Percentiles rank a stretch among this genome's conserved stretches.
These are phyloP conservation scores for Brachionus koreanus DNA, from an alignment of 1,140 invertebrate genomes.

Conservation along the genomic window DNA sequence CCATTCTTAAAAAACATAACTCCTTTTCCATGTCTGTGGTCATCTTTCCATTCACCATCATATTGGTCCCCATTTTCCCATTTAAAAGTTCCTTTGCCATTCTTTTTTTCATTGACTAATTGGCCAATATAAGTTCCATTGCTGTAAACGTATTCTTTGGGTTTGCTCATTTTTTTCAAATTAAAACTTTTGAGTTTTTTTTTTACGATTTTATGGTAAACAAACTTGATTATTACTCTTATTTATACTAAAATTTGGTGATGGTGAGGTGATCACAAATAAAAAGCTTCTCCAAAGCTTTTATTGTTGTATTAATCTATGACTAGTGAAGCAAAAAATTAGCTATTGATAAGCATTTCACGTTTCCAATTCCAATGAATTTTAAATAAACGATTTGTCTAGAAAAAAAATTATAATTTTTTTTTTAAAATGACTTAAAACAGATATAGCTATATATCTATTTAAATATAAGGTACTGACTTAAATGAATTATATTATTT, in stretches of 20 bases:
- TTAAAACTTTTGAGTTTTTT: neutral
- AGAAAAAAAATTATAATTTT: neutral
- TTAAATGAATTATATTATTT: too few relatives aligned
- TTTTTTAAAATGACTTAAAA: neutral
- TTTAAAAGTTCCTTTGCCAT: constrained; percentile 13
- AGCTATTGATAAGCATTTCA: neutral
- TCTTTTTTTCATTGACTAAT: neutral
- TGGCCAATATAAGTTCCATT: constrained; percentile 46
- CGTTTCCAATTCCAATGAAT: neutral
- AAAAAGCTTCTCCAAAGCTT: neutral
- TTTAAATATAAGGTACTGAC: too few relatives aligned
- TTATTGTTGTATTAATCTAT: neutral
- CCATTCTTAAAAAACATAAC: constrained; percentile 12
- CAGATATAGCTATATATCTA: neutral
- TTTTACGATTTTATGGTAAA: neutral
- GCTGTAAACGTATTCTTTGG: constrained; percentile 56
- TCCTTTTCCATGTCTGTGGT: neutral
- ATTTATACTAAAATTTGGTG: neutral
- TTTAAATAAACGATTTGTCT: neutral
- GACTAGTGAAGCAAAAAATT: neutral
- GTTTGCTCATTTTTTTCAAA: constrained; percentile 58
- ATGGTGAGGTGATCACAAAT: neutral
- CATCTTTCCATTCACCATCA: constrained; percentile 30
- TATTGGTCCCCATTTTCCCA: constrained; percentile 45
- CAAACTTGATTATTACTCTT: neutral